Percentiles rank a stretch among this genome's conserved stretches.
Evolutionary conservation across 1,140 invertebrate genomes (phyloP).

Genomic region (Agrypnia vestita): DNA sequence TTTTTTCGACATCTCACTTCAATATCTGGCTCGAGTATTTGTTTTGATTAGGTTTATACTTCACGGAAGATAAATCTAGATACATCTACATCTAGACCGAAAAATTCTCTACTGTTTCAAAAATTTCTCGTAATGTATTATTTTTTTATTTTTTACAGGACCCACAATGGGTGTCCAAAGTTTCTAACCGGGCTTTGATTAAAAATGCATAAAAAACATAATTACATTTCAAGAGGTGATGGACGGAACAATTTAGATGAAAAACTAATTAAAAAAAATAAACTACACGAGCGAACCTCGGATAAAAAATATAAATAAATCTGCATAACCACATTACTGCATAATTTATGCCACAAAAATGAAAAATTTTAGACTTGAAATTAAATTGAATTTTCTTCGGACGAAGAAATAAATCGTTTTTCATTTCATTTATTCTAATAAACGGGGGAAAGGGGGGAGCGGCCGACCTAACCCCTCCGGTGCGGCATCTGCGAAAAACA

Average conservation of each 20-base stretch:
- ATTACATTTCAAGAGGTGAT: neutral
- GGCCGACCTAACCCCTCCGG: neutral
- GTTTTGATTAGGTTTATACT: no score
- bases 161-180: no score
- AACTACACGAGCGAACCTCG: slow-evolving; percentile 2
- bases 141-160: no score
- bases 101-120: no score
- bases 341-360: slow-evolving; percentile 29
- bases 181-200: no score
- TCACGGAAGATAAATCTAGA: no score
- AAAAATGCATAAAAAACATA: no score
- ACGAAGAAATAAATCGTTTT: slow-evolving; percentile 36
- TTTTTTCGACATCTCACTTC: no score
- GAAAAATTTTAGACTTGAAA: slow-evolving; percentile 30
- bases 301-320: slow-evolving; percentile 33
- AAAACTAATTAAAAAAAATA: slow-evolving; percentile 27
- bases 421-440: slow-evolving; percentile 39
- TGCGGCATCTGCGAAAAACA: slow-evolving; percentile 45
- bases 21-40: no score
- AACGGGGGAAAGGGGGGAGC: slow-evolving; percentile 3
- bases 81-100: no score
- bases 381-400: slow-evolving; percentile 38
- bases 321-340: slow-evolving; percentile 27
- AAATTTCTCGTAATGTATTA: no score
- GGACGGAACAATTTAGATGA: neutral